Percentiles rank a stretch among this genome's conserved stretches.
phyloP scores from a whole-genome alignment of 1,140 invertebrate species.

The Cyclargus thomasi region DNA sequence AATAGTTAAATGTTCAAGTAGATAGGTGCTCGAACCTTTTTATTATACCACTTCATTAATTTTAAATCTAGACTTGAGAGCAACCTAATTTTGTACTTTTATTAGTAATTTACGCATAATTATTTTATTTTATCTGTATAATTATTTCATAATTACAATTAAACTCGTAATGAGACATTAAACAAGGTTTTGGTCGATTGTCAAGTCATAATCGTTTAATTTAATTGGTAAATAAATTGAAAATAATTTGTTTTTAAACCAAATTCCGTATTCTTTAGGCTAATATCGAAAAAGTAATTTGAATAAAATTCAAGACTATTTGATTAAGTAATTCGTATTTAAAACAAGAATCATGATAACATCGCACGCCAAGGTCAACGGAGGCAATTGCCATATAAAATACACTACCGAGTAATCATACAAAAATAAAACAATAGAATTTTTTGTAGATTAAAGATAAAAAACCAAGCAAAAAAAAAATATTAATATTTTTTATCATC shows the following conservation, averaged over 20 bases:
- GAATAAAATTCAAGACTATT: not conserved
- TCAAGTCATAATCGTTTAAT: not conserved
- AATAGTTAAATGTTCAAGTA: no score
- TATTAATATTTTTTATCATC: not conserved
- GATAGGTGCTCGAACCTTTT: no score
- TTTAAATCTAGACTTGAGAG: constrained; percentile 3
- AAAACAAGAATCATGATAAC: not conserved
- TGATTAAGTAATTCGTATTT: not conserved
- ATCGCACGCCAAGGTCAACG: not conserved
- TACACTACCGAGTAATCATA: not conserved
- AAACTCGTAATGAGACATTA: not conserved
- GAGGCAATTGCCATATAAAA: not conserved
- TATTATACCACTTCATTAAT: not conserved
- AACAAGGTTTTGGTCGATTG: not conserved
- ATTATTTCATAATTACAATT: not conserved
- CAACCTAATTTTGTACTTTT: not conserved
- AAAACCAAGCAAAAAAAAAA: not conserved
- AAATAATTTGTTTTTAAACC: not conserved
- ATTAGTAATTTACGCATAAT: not conserved
- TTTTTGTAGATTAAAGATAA: not conserved
- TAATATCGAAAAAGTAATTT: constrained; percentile 1
- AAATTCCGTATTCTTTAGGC: not conserved
- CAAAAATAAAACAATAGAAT: not conserved
- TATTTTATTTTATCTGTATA: not conserved
- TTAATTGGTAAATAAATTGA: not conserved